Conservation (phyloP, 2,888 invertebrate genomes). For the Trissolcus brochymenae region DNA sequence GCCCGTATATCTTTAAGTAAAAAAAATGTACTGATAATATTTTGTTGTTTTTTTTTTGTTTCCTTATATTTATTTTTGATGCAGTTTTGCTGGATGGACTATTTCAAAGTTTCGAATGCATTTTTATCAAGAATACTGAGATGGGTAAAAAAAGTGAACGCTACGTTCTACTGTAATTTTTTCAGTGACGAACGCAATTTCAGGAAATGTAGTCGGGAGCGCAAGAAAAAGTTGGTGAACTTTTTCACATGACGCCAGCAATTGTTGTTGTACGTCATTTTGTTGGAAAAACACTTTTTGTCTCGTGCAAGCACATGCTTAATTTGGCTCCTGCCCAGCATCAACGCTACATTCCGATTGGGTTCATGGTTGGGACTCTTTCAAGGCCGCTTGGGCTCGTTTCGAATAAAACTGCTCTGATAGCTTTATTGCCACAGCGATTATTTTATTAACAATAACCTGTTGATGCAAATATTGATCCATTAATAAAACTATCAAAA, state of each 20-base stretch:
- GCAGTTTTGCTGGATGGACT: too few relatives aligned
- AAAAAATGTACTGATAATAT: too few relatives aligned
- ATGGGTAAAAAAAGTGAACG: too few relatives aligned
- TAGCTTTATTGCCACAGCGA: conserved; percentile 10
- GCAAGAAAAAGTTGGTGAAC: background rate
- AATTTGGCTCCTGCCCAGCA: conserved; percentile 44
- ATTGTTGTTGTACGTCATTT: conserved; percentile 20
- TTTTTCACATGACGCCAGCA: background rate
- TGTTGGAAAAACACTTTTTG: conserved; percentile 25
- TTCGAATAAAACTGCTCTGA: conserved; percentile 1
- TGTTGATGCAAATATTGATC: too few relatives aligned
- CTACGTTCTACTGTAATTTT: too few relatives aligned
- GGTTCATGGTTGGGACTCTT: conserved; percentile 50
- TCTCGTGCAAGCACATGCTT: conserved; percentile 42
- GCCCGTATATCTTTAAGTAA: too few relatives aligned
- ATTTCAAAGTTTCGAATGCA: background rate
- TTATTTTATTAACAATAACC: background rate
- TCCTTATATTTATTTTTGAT: too few relatives aligned
- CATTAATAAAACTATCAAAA: too few relatives aligned
- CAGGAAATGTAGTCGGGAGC: too few relatives aligned
- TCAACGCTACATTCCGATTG: conserved; percentile 45
- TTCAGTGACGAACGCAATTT: too few relatives aligned
- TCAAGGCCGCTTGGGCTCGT: conserved; percentile 39
- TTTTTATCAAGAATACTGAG: background rate
- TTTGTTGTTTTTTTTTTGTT: too few relatives aligned